Conservation (phyloP, 1,140 invertebrate species). For the Artemia franciscana region DNA sequence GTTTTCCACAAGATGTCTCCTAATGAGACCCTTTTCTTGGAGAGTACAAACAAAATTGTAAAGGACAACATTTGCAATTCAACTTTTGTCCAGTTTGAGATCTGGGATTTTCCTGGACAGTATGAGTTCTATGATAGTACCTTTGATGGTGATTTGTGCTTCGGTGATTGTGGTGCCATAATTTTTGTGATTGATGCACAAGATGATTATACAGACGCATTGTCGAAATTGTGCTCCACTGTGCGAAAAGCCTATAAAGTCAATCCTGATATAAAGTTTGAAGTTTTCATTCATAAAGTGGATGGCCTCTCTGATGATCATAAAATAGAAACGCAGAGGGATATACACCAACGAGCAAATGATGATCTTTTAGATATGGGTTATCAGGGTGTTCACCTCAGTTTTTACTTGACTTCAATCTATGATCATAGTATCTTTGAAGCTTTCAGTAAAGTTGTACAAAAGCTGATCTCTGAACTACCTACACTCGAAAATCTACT, state of each 20-base stretch:
- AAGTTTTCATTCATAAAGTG: slow-evolving; percentile 53
- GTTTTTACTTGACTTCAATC: slow-evolving; percentile 94
- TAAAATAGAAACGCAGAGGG: slow-evolving; percentile 93
- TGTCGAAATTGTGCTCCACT: slow-evolving; percentile 72
- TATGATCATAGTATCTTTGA: slow-evolving; percentile 99
- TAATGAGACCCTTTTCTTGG: slow-evolving; percentile 96
- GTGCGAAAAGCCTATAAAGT: slow-evolving; percentile 88
- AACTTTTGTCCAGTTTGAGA: slow-evolving; percentile 98
- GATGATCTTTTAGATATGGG: slow-evolving; percentile 80
- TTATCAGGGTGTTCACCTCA: slow-evolving; percentile 42
- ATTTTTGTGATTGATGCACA: slow-evolving; percentile 99
- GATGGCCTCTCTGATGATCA: slow-evolving; percentile 95
- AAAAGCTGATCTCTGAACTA: slow-evolving; percentile 92
- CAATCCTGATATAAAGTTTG: slow-evolving; percentile 90
- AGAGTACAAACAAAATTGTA: slow-evolving; percentile 94
- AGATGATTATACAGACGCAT: slow-evolving; percentile 89
- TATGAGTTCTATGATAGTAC: slow-evolving; percentile 91
- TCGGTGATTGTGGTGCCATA: slow-evolving; percentile 45
- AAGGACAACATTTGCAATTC: slow-evolving; percentile 86
- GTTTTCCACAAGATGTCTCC: slow-evolving; percentile 99
- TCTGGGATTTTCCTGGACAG: slow-evolving; percentile 98
- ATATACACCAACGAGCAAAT: slow-evolving; percentile 87
- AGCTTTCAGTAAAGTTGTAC: slow-evolving; percentile 98
- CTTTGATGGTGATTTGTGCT: slow-evolving; percentile 86
- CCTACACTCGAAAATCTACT: slow-evolving; percentile 90